These are phyloP conservation scores for Pedetes capensis DNA, from an alignment of 2,113 vertebrate genomes.

Conservation along the genomic window DNA sequence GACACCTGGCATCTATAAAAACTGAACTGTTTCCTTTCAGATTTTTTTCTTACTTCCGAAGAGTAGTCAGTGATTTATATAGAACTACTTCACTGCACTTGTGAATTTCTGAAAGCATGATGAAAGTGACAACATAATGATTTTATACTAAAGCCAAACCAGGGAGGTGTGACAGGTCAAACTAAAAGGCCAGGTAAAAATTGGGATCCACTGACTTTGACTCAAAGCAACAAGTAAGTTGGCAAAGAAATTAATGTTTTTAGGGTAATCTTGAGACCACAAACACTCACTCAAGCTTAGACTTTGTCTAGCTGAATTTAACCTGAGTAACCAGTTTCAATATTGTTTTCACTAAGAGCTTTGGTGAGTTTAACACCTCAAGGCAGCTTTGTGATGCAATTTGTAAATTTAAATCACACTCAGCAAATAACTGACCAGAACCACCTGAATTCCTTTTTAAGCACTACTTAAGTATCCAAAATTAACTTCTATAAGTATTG, in stretches of 20 bases:
- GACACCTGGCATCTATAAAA: background rate
- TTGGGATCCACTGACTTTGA: background rate
- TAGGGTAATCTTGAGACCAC: background rate
- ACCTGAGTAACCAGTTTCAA: background rate
- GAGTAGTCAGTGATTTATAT: background rate
- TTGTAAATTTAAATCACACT: background rate
- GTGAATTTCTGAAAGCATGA: background rate
- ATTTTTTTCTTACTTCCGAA: background rate
- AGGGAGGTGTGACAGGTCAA: background rate
- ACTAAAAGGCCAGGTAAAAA: background rate
- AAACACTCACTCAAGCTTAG: background rate
- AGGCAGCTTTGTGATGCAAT: background rate
- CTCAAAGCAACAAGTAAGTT: background rate
- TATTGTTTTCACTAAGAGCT: background rate
- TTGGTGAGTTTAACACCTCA: background rate
- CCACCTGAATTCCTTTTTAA: background rate
- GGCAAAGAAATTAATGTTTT: background rate
- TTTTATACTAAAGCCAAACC: background rate
- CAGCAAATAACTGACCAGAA: slow-evolving; percentile 5
- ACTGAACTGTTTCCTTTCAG: background rate
- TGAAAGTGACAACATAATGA: background rate
- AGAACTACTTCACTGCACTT: background rate
- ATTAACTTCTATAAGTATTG: background rate
- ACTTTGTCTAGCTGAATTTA: background rate
- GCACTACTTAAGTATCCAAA: slow-evolving; percentile 1